Percentiles rank a stretch among this genome's conserved stretches.
Conservation (phyloP, 2,888 invertebrate genomes). For the Torymus texanus region DNA sequence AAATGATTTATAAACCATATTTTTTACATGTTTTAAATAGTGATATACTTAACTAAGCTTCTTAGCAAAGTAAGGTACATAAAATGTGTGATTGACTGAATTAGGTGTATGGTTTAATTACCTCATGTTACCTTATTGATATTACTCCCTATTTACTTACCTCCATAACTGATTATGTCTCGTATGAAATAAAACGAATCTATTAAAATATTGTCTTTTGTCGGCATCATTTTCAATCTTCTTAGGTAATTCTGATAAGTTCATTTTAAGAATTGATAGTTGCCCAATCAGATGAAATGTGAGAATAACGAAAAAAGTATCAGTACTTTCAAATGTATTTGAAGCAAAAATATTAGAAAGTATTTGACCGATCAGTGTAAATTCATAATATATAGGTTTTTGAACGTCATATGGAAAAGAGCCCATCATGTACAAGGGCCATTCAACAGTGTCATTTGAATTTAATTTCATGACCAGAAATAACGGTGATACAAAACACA, state of each 20-base stretch:
- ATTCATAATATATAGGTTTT: constrained; percentile 59
- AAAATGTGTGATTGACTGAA: too few relatives aligned
- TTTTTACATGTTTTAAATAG: too few relatives aligned
- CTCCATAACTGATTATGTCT: constrained; percentile 44
- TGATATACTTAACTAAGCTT: too few relatives aligned
- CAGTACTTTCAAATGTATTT: constrained; percentile 63
- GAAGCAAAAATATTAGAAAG: constrained; percentile 59
- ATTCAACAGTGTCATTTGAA: constrained; percentile 36
- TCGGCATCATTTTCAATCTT: neutral
- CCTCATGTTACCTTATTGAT: neutral
- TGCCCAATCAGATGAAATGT: constrained; percentile 67
- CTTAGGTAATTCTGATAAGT: constrained; percentile 25
- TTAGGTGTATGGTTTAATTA: too few relatives aligned
- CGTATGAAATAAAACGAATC: constrained; percentile 22
- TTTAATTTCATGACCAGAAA: neutral
- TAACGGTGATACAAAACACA: constrained; percentile 26
- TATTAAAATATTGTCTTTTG: constrained; percentile 23
- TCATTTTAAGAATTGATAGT: constrained; percentile 55
- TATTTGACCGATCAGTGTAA: constrained; percentile 63
- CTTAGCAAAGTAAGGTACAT: too few relatives aligned
- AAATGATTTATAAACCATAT: too few relatives aligned
- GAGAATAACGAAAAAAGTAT: constrained; percentile 62
- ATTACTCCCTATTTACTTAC: constrained; percentile 19
- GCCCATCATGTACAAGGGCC: constrained; percentile 54
- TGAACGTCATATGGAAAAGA: constrained; percentile 64